Percentiles rank a stretch among this genome's conserved stretches.
These are phyloP conservation scores for Neuroterus valhalla DNA, from an alignment of 1,140 invertebrate genomes.

Conservation along the genomic window DNA sequence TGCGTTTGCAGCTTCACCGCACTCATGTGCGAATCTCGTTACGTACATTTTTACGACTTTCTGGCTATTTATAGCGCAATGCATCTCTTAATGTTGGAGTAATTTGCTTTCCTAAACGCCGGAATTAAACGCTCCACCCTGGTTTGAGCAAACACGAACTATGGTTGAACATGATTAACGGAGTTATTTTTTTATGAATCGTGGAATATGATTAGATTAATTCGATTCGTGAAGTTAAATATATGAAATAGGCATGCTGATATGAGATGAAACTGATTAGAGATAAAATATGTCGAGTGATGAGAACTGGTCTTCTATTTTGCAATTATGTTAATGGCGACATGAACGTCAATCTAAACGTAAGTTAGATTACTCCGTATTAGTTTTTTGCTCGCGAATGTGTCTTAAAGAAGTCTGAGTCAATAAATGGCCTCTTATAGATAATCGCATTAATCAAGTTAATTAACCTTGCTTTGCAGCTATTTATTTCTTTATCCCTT, in stretches of 20 bases:
- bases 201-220: not conserved
- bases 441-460: not conserved
- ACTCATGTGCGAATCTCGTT: too few species aligned
- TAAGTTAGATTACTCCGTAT: not conserved
- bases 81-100: too few species aligned
- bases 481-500: too few species aligned
- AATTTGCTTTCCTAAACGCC: too few species aligned
- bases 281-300: not conserved
- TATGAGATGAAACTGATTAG: not conserved
- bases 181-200: not conserved
- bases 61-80: too few species aligned
- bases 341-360: not conserved
- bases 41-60: too few species aligned
- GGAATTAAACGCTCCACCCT: too few species aligned
- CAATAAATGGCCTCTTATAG: not conserved
- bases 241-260: not conserved
- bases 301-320: not conserved
- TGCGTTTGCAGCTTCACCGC: too few species aligned
- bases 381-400: not conserved
- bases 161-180: not conserved
- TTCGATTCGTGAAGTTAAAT: not conserved
- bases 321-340: slow-evolving; percentile 13
- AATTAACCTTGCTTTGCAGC: too few species aligned
- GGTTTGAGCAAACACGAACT: not conserved
- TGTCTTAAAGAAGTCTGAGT: not conserved